Percentiles rank a stretch among this genome's conserved stretches.
Evolutionary conservation across 2,113 vertebrate species (phyloP).

Genomic region (Irena cyanogastra): DNA sequence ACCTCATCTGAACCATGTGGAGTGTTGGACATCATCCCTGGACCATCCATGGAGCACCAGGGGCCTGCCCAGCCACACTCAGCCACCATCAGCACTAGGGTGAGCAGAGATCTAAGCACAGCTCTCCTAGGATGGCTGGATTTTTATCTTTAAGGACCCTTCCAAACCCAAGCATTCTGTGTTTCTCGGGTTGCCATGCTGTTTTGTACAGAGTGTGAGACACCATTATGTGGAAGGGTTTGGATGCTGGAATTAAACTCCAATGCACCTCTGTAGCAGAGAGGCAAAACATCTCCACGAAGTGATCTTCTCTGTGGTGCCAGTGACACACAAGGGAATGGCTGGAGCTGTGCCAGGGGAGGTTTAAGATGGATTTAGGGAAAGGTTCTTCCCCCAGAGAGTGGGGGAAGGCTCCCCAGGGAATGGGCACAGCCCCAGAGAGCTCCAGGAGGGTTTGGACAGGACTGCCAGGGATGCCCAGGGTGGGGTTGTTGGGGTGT

Average conservation of each 20-base stretch:
- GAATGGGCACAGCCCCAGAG: neutral
- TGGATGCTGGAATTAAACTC: neutral
- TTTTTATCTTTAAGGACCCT: neutral
- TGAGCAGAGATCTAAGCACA: neutral
- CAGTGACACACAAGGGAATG: neutral
- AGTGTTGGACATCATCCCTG: neutral
- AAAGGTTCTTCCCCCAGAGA: neutral
- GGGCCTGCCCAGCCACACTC: no score
- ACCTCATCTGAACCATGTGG: neutral
- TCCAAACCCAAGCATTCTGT: neutral
- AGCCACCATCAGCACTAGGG: neutral
- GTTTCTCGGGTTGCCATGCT: neutral
- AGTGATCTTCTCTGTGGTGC: neutral
- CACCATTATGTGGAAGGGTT: rapidly evolving
- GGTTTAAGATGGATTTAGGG: rapidly evolving
- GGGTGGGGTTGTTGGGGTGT: rapidly evolving
- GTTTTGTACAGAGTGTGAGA: rapidly evolving
- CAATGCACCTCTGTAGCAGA: neutral
- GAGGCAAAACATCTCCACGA: neutral
- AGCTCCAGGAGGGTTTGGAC: rapidly evolving
- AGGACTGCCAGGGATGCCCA: neutral
- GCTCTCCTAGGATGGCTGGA: rapidly evolving
- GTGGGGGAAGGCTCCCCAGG: neutral
- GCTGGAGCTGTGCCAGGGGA: neutral
- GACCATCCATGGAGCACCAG: neutral